phyloP scores from a whole-genome alignment of 2,888 invertebrate genomes.

The Dexiosoma caninum region DNA sequence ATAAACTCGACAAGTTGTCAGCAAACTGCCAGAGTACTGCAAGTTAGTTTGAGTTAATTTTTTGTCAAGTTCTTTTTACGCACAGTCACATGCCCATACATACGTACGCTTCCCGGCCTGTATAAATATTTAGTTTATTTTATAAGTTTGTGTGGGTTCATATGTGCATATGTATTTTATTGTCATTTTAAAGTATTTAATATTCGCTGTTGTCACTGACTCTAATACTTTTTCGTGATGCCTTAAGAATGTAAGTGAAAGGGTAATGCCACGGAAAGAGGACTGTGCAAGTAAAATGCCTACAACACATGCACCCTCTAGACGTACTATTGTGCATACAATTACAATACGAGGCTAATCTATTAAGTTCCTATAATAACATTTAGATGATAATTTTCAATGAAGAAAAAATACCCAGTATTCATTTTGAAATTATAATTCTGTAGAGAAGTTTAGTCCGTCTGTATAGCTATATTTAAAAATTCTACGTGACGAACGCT shows the following conservation, averaged over 20 bases:
- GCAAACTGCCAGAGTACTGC: constrained; percentile 45
- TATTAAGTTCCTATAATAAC: too few species aligned
- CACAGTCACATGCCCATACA: not conserved
- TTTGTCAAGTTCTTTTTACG: not conserved
- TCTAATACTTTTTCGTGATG: constrained; percentile 51
- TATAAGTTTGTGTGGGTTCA: not conserved
- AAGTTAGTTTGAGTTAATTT: constrained; percentile 43
- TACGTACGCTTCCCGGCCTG: not conserved
- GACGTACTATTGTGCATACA: not conserved
- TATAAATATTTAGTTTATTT: constrained; percentile 18
- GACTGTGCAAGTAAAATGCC: constrained; percentile 2
- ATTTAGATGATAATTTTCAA: too few species aligned
- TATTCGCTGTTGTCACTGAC: constrained; percentile 43
- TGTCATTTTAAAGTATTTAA: constrained; percentile 57
- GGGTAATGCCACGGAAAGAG: constrained; percentile 7
- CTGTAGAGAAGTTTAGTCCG: too few species aligned
- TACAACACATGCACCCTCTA: constrained; percentile 1
- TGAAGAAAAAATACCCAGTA: too few species aligned
- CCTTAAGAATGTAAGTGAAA: constrained; percentile 45
- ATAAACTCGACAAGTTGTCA: constrained; percentile 58
- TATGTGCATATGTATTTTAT: constrained; percentile 17
- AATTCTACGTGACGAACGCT: too few species aligned
- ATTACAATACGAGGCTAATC: not conserved
- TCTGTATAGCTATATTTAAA: too few species aligned
- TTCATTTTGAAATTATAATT: too few species aligned